Base-by-base conservation (phyloP, 1,140 invertebrate species). In the Hyphantria cunea region DNA sequence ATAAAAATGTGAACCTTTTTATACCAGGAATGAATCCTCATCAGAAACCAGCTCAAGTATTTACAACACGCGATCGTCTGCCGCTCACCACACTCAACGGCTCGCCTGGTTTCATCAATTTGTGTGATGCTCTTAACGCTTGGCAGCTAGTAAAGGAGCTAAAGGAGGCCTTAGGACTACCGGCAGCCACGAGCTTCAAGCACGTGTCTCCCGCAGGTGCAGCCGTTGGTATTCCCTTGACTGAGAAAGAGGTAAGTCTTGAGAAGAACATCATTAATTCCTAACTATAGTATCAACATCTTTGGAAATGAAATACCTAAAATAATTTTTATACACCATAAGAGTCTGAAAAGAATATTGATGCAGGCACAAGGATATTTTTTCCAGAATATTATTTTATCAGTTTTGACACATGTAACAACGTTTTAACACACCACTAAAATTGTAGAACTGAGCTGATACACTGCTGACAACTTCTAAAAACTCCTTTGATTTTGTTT, bases 141-240 rank as follows among this genome's bases (percentile, higher is more conserved):
- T 99, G 98, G 95, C 98, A 99, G 83, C 87, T 99, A 32, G 99
- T 99, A 0, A 93, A 93, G 53, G 99, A 99, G 82, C 84, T 99
- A 6, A 96, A 95, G 74, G 81, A 91, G 39, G 95, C 96, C 0
- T 82, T 98, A 0, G 92, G 93, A 14, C 82, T 98, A 9, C 97
- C 98, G 5, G 97, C 98, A 0, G 98, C 98, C 0, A 96, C 98
- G 0, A 99, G 98, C 13, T 99, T 99, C 86, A 99, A 99, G 84
- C 98, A 99, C 82, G 98, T 99, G 0, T 99, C 97, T 41, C 98
- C 98, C 6, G 98, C 98, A 44, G 97, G 99, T 6, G 98, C 98
- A 8, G 98, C 98, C 66, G 95, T 99, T 13, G 98, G 95, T 0
- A 89, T 95, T 8, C 95, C 97, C 0, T 90, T 99, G 0, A 93